Evolutionary conservation across 2,797 vertebrate genomes (phyloP), one percentile per base, ranked within the genome.

Genomic region (Caiman crocodilus): DNA sequence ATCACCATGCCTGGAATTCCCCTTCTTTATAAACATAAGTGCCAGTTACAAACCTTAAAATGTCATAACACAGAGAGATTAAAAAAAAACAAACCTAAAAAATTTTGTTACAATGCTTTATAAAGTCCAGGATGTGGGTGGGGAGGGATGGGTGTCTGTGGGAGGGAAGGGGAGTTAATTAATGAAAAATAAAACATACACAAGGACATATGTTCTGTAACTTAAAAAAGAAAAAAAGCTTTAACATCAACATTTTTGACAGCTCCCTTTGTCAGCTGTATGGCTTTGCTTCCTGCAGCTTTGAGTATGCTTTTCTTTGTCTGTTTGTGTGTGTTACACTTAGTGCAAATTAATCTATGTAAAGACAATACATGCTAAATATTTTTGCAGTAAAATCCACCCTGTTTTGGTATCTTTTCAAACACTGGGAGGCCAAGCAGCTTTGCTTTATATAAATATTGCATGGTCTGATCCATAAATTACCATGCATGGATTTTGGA

Each of bases 1-100:
- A 13, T 96, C 92, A 65, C 97, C 96, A 96, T 96, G 94, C n/a
- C 35, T 93, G 97, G 97, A 97, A 98, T 98, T 97, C 96, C 96
- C 88, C 65, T 23, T 88, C 96, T 97, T 92, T 96, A 85, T 90
- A 96, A 97, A 97, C 96, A 96, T 2, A 16, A 90, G 94, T 73
- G 79, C 89, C 87, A 79, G 92, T 89, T 89, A 85, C 90, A 94
- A 88, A 93, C 94, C 84, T 67, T 18, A 78, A 42, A 79, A 90
- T 95, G 88, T 89, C 93, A 82, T 86, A 96, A 95, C 89, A 87
- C 4, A 56, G 0, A 21, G 60, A 94, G 85, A 84, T 94, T 85
- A 87, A 91, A 65, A 88, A 78, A 88, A 95, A 95, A 94, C 57
- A 93, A 85, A 60, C 4, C 35, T 4, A 3, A 71, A 87, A 90